phyloP scores from a whole-genome alignment of 1,140 invertebrate species.

The Bombus sibiricus region DNA sequence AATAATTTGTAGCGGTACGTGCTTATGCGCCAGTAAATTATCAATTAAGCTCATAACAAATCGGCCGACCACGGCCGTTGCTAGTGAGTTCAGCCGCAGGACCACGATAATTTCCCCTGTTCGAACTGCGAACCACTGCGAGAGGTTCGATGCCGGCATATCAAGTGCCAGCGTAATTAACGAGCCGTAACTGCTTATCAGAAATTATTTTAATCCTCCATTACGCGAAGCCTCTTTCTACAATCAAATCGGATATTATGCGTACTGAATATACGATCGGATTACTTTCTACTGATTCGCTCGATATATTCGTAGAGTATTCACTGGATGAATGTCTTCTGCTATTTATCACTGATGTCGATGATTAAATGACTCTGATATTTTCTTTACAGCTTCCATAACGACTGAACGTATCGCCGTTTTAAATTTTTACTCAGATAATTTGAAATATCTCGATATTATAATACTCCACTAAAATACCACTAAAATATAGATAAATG shows the following conservation, averaged over 20 bases:
- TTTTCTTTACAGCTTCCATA: background rate
- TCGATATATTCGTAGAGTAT: background rate
- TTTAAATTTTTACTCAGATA: background rate
- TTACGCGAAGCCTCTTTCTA: conserved; percentile 27
- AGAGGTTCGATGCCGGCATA: conserved; percentile 22
- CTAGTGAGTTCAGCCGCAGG: background rate
- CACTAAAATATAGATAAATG: background rate
- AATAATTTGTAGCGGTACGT: conserved; percentile 55
- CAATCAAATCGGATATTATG: background rate
- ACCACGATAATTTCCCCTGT: conserved; percentile 19
- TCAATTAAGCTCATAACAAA: conserved; percentile 59
- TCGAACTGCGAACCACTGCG: background rate
- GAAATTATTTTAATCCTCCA: conserved; percentile 56
- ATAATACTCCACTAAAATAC: background rate
- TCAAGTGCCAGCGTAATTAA: conserved; percentile 51
- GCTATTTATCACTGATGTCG: background rate
- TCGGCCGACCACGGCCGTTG: background rate
- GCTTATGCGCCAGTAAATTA: conserved; percentile 55
- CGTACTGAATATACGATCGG: no score
- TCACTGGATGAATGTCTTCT: background rate
- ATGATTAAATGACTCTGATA: background rate
- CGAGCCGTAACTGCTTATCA: conserved; percentile 31
- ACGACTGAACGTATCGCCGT: background rate
- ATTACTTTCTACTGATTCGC: conserved; percentile 3
- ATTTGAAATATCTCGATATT: background rate